Evolutionary conservation across 2,797 vertebrate species (phyloP).

Genomic region (Yasuhikotakia modesta): DNA sequence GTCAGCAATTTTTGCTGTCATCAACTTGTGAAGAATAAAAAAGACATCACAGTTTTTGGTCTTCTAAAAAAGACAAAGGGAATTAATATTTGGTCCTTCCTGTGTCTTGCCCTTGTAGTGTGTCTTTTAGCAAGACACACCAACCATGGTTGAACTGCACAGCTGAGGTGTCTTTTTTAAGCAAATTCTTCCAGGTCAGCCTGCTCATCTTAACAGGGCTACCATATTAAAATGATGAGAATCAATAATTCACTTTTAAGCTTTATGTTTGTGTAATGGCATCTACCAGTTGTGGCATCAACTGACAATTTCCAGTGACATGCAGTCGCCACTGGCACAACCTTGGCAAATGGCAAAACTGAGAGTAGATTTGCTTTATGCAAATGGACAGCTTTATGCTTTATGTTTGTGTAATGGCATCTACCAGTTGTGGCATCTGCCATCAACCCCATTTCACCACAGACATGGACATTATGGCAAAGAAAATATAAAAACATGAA

Average conservation of each 20-base stretch:
- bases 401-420: too few relatives aligned
- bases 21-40: constrained; percentile 35
- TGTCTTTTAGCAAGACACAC: constrained; percentile 25
- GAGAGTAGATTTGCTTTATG: too few relatives aligned
- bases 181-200: constrained; percentile 45
- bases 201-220: constrained; percentile 43
- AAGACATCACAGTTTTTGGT: constrained; percentile 25
- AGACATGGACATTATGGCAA: too few relatives aligned
- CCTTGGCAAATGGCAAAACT: too few relatives aligned
- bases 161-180: constrained; percentile 40
- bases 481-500: too few relatives aligned
- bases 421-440: too few relatives aligned
- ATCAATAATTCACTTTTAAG: constrained; percentile 47
- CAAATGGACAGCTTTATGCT: neutral
- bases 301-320: too few relatives aligned
- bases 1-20: constrained; percentile 30
- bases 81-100: constrained; percentile 6
- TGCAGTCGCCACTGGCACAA: too few relatives aligned
- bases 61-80: constrained; percentile 19
- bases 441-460: too few relatives aligned
- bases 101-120: constrained; percentile 47
- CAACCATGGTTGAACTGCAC: constrained; percentile 23
- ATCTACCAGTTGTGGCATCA: too few relatives aligned
- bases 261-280: too few relatives aligned
- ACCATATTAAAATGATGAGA: constrained; percentile 42